A percentile compares a stretch with the other conserved stretches of the same genome.
These are phyloP conservation scores for Macquaria ambigua DNA, from an alignment of 2,113 vertebrate genomes.

Conservation along the genomic window DNA sequence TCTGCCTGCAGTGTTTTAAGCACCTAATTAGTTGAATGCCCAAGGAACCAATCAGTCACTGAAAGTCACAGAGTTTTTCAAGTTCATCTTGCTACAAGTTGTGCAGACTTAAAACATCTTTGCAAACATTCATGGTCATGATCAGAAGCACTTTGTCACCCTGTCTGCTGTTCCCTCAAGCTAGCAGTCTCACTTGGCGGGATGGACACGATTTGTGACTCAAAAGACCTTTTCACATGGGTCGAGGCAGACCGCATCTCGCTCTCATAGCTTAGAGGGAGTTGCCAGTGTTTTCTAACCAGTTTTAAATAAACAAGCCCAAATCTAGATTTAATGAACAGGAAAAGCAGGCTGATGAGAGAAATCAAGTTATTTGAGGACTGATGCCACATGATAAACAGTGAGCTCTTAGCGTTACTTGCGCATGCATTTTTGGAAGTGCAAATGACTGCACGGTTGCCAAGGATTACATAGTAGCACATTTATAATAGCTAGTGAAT, in stretches of 20 bases:
- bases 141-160: neutral
- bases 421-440: constrained; percentile 12
- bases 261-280: constrained; percentile 16
- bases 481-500: constrained; percentile 17
- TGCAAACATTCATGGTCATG: constrained; percentile 39
- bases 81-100: constrained; percentile 2
- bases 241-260: constrained; percentile 1
- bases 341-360: constrained; percentile 58
- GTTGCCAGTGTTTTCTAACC: constrained; percentile 57
- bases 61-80: constrained; percentile 7
- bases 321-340: constrained; percentile 59
- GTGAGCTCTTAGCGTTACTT: constrained; percentile 23
- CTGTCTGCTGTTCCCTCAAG: constrained; percentile 6
- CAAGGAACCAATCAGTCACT: constrained; percentile 33
- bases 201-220: constrained; percentile 34
- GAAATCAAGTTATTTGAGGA: constrained; percentile 56
- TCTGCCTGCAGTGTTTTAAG: neutral
- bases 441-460: constrained; percentile 13
- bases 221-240: constrained; percentile 49
- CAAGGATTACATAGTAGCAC: neutral
- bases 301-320: constrained; percentile 61
- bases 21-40: constrained; percentile 38
- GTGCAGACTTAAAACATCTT: constrained; percentile 40
- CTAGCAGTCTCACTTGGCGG: constrained; percentile 5
- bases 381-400: constrained; percentile 54